Conservation (phyloP, 2,888 invertebrate genomes). For the Drosophila buzzatii region DNA sequence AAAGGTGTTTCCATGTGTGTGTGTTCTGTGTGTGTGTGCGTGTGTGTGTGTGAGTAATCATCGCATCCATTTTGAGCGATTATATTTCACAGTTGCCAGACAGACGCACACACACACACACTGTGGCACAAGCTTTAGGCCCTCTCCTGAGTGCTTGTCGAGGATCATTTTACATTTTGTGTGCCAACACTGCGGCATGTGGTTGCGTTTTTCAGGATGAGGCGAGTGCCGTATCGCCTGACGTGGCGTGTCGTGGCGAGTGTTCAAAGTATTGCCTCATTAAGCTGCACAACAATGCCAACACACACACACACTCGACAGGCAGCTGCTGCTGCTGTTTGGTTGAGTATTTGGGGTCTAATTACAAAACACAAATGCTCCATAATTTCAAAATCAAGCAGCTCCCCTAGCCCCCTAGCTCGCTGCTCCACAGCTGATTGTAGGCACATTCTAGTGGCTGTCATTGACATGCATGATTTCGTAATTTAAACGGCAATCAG, state of each 20-base stretch:
- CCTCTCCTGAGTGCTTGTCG: conserved; percentile 14
- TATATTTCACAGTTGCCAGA: conserved; percentile 37
- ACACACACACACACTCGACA: conserved; percentile 13
- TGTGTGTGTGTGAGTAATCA: conserved; percentile 20
- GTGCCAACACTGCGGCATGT: conserved; percentile 51
- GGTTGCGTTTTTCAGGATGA: conserved; percentile 17
- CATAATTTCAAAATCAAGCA: conserved; percentile 64
- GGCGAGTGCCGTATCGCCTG: neutral
- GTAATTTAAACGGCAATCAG: conserved; percentile 76
- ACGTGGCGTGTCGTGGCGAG: conserved; percentile 6
- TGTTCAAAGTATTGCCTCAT: conserved; percentile 60
- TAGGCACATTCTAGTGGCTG: conserved; percentile 32
- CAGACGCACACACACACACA: conserved; percentile 8
- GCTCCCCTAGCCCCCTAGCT: neutral
- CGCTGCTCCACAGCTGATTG: neutral
- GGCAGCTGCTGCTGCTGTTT: conserved; percentile 4
- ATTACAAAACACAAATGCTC: conserved; percentile 76
- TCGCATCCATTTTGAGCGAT: conserved; percentile 39
- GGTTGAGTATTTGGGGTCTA: conserved; percentile 64
- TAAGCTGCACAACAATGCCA: conserved; percentile 39
- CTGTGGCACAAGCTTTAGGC: neutral
- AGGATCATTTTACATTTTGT: conserved; percentile 61
- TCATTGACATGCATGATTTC: conserved; percentile 70
- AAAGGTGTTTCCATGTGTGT: conserved; percentile 7
- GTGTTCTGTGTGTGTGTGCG: neutral